Base-by-base conservation (phyloP, 2,888 invertebrate genomes). In the Malachius bipustulatus region DNA sequence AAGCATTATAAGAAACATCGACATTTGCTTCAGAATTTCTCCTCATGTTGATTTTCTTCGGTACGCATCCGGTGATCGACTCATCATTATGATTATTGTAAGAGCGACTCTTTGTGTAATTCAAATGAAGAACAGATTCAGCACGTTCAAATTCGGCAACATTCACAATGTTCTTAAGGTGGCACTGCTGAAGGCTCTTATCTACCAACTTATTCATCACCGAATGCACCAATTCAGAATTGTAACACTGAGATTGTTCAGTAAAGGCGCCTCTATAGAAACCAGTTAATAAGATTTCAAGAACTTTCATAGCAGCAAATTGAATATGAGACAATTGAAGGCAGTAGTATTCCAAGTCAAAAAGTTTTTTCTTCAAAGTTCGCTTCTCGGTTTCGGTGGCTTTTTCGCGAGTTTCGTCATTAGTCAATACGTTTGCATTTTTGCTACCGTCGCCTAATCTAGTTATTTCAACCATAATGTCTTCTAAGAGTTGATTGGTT, bases 261-360 rank as follows among this genome's bases (percentile, higher is more conserved):
- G 6, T 6, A 8, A 8, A 8, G n/a, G 6, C n/a, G n/a, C 24
- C 24, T n/a, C 73, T 54, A 36, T 73, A 59, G 46, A 71, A 55
- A 33, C 68, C 66, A 26, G 66, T 65, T 14, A 75, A 50, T 16
- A 75, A 59, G 3, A 63, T 55, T 35, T 64, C 62, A 10, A 75
- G 52, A 3, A 68, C 59, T 50, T 74, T 73, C 39, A 75, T 54
- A 2, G 74, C 70, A 2, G 69, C 62, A 42, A 73, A 63, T 49
- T 73, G 72, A 16, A 75, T 47, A 41, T 64, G 64, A 0, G 68
- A 62, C 39, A 71, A 50, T 41, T 64, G 62, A n/a, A 71, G 47
- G 35, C 59, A 59, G 14, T 60, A 54, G 6, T 62, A 54, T 50
- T 73, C 72, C 34, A 63, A 47, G 29, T 61, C 56, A 14, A 67